These are phyloP conservation scores for Pterostichus madidus DNA, from an alignment of 2,888 invertebrate species.

Conservation along the genomic window DNA sequence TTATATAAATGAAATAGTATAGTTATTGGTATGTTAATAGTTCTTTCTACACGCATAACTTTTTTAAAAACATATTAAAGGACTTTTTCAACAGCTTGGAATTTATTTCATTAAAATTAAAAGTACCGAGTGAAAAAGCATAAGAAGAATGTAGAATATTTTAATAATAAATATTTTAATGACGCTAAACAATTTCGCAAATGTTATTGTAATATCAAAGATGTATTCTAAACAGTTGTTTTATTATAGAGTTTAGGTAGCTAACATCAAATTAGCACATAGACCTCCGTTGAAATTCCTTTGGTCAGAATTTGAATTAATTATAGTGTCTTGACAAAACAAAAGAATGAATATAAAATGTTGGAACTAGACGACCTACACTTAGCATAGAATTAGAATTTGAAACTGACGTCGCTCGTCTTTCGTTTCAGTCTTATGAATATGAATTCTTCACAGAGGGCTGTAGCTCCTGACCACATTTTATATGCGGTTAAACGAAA, in stretches of 20 bases:
- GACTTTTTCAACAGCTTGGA: too few species aligned
- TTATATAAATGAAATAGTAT: too few species aligned
- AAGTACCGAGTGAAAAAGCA: neutral
- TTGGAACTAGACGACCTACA: conserved; percentile 20
- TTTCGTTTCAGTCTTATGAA: conserved; percentile 34
- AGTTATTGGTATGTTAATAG: too few species aligned
- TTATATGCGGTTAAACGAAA: conserved; percentile 21
- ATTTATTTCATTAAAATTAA: too few species aligned
- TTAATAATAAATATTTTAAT: conserved; percentile 21
- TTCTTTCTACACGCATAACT: too few species aligned
- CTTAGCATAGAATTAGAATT: conserved; percentile 52
- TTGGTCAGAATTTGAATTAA: conserved; percentile 36
- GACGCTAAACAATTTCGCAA: neutral
- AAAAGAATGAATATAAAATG: conserved; percentile 38
- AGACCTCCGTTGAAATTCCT: conserved; percentile 36
- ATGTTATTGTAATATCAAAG: conserved; percentile 10
- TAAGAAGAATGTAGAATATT: conserved; percentile 15
- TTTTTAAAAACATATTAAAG: too few species aligned
- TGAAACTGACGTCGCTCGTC: conserved; percentile 41
- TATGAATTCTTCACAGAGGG: conserved; percentile 36
- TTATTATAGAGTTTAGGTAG: conserved; percentile 29
- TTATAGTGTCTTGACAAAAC: conserved; percentile 37
- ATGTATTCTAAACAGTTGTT: conserved; percentile 2
- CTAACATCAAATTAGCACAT: conserved; percentile 38
- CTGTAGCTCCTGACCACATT: neutral